phyloP scores from a whole-genome alignment of 2,888 invertebrate species.

The Penaeus monodon region DNA sequence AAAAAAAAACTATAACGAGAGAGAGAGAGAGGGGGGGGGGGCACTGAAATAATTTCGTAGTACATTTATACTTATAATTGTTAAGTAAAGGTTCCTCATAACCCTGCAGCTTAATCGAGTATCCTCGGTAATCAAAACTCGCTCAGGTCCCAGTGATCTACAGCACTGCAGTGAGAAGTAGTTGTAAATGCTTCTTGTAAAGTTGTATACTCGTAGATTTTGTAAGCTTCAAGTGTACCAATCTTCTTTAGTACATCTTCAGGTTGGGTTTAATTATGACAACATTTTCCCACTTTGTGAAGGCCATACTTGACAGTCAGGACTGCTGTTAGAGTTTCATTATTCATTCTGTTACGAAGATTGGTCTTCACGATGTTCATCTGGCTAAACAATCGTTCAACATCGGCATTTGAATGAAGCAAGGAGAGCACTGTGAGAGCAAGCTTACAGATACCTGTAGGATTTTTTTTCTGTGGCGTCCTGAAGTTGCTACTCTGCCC shows the following conservation, averaged over 20 bases:
- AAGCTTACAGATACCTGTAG: constrained; percentile 1
- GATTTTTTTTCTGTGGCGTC: constrained; percentile 20
- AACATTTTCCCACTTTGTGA: constrained; percentile 3
- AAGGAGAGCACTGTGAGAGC: no score
- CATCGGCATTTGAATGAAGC: no score
- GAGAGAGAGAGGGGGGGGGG: constrained; percentile 5
- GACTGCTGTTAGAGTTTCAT: constrained; percentile 10
- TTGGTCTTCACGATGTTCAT: constrained; percentile 27
- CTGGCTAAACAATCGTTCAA: constrained; percentile 19
- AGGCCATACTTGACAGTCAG: constrained; percentile 31
- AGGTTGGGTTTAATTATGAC: constrained; percentile 16
- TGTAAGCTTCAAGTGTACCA: background rate
- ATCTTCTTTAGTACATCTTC: constrained; percentile 4
- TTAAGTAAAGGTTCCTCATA: constrained; percentile 8
- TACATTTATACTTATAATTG: constrained; percentile 13
- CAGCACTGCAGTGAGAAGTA: constrained; percentile 8
- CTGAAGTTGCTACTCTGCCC: constrained; percentile 5
- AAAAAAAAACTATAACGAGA: background rate
- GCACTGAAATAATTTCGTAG: constrained; percentile 18
- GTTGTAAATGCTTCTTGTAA: background rate
- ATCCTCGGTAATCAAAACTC: constrained; percentile 22
- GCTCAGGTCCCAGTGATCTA: constrained; percentile 17
- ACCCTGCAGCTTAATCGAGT: background rate
- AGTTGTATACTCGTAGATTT: background rate
- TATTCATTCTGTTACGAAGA: constrained; percentile 23